A percentile compares a stretch with the other conserved stretches of the same genome.
Conservation (phyloP, 2,888 invertebrate species). For the Crossocerus cetratus region DNA sequence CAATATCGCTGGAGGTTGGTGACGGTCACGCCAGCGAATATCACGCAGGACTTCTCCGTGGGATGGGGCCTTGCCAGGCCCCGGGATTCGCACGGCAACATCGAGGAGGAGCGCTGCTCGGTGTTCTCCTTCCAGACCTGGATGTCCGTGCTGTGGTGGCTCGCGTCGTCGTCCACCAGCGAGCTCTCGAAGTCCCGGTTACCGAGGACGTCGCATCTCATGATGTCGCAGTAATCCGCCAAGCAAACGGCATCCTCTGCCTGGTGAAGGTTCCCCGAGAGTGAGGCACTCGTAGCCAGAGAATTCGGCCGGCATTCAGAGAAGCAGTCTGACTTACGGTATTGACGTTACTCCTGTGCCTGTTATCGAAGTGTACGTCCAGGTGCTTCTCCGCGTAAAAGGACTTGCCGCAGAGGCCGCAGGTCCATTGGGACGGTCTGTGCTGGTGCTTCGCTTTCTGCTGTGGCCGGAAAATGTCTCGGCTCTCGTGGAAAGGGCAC, state of each 20-base stretch:
- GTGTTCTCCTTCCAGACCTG: slow-evolving; percentile 91
- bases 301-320: too few relatives aligned
- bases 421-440: slow-evolving; percentile 93
- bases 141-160: slow-evolving; percentile 85
- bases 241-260: slow-evolving; percentile 95
- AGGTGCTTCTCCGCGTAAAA: slow-evolving; percentile 93
- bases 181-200: slow-evolving; percentile 82
- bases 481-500: slow-evolving; percentile 92
- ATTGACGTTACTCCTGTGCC: slow-evolving; percentile 90
- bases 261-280: slow-evolving; percentile 75
- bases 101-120: slow-evolving; percentile 75
- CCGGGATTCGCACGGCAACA: slow-evolving; percentile 65
- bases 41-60: slow-evolving; percentile 45
- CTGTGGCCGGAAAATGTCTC: slow-evolving; percentile 93
- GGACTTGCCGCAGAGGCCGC: slow-evolving; percentile 93
- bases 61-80: slow-evolving; percentile 58
- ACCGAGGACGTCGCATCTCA: slow-evolving; percentile 93
- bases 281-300: too few relatives aligned
- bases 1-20: slow-evolving; percentile 55
- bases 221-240: slow-evolving; percentile 96
- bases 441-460: slow-evolving; percentile 91
- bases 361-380: slow-evolving; percentile 92
- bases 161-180: slow-evolving; percentile 81
- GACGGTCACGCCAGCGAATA: slow-evolving; percentile 42
- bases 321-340: slow-evolving; percentile 79